Conservation (phyloP, 2,113 vertebrate species). For the Anolis carolinensis region DNA sequence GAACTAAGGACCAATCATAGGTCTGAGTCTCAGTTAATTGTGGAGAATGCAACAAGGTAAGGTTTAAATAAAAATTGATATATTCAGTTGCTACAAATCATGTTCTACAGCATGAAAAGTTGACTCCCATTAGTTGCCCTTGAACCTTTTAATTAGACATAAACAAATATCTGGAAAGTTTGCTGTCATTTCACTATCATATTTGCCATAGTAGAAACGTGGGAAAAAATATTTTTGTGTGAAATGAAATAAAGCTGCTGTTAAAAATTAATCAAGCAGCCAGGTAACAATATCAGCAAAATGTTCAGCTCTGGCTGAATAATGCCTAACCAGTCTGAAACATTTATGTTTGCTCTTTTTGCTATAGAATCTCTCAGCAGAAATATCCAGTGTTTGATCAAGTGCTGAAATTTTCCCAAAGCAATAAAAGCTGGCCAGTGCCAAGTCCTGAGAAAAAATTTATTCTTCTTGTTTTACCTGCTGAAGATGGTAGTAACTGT, state of each 20-base stretch:
- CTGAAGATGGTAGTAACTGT: slow-evolving; percentile 37
- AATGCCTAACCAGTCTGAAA: slow-evolving; percentile 17
- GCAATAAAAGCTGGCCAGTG: slow-evolving; percentile 37
- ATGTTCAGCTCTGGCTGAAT: not conserved
- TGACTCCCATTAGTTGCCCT: not conserved
- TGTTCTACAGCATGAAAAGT: not conserved
- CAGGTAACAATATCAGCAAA: not conserved
- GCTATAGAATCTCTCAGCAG: slow-evolving; percentile 77
- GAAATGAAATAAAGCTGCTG: not conserved
- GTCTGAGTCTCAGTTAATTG: slow-evolving; percentile 84
- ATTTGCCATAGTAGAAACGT: not conserved
- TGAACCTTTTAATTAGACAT: not conserved
- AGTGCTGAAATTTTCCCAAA: slow-evolving; percentile 63
- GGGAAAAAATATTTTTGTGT: too few relatives aligned
- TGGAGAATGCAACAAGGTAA: slow-evolving; percentile 83
- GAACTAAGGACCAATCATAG: slow-evolving; percentile 86
- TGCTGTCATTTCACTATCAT: not conserved
- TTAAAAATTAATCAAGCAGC: not conserved
- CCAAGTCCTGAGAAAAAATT: slow-evolving; percentile 79
- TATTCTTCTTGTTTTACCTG: slow-evolving; percentile 78
- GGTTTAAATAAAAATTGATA: not conserved
- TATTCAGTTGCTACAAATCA: not conserved
- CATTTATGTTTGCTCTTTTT: slow-evolving; percentile 16
- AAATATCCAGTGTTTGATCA: slow-evolving; percentile 79
- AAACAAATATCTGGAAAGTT: not conserved